These are phyloP conservation scores for Agrotis segetum DNA, from an alignment of 2,888 invertebrate genomes.

Conservation along the genomic window DNA sequence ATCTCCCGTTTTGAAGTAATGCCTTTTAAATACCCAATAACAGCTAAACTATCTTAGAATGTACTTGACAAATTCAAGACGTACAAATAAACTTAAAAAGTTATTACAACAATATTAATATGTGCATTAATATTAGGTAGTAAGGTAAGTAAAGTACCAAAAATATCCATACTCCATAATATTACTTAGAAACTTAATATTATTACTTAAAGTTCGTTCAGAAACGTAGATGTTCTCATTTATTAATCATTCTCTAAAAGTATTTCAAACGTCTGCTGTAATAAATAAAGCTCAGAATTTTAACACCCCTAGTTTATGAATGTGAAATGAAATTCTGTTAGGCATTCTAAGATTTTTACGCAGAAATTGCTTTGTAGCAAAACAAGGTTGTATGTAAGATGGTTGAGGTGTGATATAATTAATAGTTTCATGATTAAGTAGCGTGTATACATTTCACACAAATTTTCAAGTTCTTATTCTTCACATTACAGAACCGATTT, in stretches of 20 bases:
- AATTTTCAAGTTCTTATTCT: too few relatives aligned
- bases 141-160: not conserved
- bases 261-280: slow-evolving; percentile 13
- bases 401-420: too few relatives aligned
- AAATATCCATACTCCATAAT: slow-evolving; percentile 17
- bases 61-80: too few relatives aligned
- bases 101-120: not conserved
- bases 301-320: slow-evolving; percentile 22
- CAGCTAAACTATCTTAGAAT: too few relatives aligned
- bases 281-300: slow-evolving; percentile 33
- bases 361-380: not conserved
- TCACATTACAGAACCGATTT: too few relatives aligned
- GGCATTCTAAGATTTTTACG: slow-evolving; percentile 6
- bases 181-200: slow-evolving; percentile 22
- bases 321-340: slow-evolving; percentile 6
- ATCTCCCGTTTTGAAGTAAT: too few relatives aligned
- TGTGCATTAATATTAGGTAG: not conserved
- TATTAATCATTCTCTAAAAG: slow-evolving; percentile 39
- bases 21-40: too few relatives aligned
- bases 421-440: too few relatives aligned
- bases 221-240: slow-evolving; percentile 10
- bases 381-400: not conserved
- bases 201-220: slow-evolving; percentile 27
- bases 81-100: not conserved
- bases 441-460: too few relatives aligned